Base-by-base conservation (phyloP, 2,113 vertebrate species). In the Erythrolamprus reginae region DNA sequence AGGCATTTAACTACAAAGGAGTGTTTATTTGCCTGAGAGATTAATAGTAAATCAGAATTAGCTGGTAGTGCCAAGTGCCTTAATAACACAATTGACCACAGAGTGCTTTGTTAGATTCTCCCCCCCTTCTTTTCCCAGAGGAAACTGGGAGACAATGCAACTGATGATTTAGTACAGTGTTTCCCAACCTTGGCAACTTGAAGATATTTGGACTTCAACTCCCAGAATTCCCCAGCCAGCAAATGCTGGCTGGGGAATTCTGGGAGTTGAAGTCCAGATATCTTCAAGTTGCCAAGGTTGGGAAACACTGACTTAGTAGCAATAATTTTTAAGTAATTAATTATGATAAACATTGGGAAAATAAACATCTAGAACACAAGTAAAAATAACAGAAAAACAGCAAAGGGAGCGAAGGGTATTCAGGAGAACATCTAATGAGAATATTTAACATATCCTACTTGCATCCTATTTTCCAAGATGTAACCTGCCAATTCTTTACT, bases 21-120 rank as follows among this genome's bases (percentile, higher is more conserved):
- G 90, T 94, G 90, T 95, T 96, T 93, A 95, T 96, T 95, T 95
- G 93, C 93, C 93, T 28, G 95, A 28, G 92, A 94, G 93, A 95
- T 96, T 95, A 95, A 95, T 94, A 90, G 94, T 94, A 94, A 95
- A 95, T 92, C 61, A 92, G 94, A 93, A 93, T 95, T 95, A 95
- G 95, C 95, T 96, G 96, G 95, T 91, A 93, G 95, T 96, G 95
- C 96, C 95, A 95, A 96, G 95, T 94, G 95, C 93, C 93, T 90
- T 93, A 94, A 95, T 96, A 95, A 95, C 93, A 96, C 96, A 96
- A 95, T 96, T 94, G 95, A 90, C 94, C 93, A 91, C 95, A 95
- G 94, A 94, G 93, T 94, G 95, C 95, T 95, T 95, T 96, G 94
- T 96, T 93, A 91, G 89, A 90, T 26, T n/a, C 24, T 10, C 5